Conservation (phyloP, 2,797 vertebrate genomes). For the Lepilemur septentrionalis region DNA sequence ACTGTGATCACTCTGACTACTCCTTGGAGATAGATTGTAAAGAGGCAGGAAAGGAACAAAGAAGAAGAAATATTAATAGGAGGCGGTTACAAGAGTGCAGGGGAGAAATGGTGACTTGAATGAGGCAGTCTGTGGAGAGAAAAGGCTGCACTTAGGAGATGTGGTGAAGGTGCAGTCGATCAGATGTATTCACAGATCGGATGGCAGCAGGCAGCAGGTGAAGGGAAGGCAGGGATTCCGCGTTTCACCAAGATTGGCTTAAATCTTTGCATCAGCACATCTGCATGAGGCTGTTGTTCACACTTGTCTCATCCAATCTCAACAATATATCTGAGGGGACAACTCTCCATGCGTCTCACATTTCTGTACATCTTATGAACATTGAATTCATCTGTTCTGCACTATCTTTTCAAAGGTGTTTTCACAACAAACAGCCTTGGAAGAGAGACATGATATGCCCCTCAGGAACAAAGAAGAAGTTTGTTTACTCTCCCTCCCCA, state of each 20-base stretch:
- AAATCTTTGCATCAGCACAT: not conserved
- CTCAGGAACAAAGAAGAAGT: not conserved
- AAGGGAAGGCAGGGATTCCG: not conserved
- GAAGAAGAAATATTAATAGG: not conserved
- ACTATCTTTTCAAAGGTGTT: not conserved
- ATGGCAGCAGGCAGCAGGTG: no score
- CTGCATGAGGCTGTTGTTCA: not conserved
- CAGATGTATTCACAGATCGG: not conserved
- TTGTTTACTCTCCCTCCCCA: not conserved
- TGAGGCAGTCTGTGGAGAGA: not conserved
- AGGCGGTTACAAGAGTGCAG: not conserved
- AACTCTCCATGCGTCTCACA: not conserved
- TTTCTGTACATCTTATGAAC: not conserved
- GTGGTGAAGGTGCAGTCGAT: not conserved
- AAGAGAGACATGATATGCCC: not conserved
- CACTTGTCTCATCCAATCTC: not conserved
- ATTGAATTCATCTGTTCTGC: not conserved
- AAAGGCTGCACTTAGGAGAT: not conserved
- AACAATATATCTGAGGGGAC: not conserved
- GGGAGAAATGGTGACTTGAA: not conserved
- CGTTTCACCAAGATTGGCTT: not conserved
- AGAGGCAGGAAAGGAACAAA: not conserved
- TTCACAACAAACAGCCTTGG: not conserved
- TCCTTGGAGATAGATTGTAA: not conserved
- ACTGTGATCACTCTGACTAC: not conserved